Evolutionary conservation across 2,113 vertebrate genomes (phyloP).

Genomic region (Cervus canadensis): DNA sequence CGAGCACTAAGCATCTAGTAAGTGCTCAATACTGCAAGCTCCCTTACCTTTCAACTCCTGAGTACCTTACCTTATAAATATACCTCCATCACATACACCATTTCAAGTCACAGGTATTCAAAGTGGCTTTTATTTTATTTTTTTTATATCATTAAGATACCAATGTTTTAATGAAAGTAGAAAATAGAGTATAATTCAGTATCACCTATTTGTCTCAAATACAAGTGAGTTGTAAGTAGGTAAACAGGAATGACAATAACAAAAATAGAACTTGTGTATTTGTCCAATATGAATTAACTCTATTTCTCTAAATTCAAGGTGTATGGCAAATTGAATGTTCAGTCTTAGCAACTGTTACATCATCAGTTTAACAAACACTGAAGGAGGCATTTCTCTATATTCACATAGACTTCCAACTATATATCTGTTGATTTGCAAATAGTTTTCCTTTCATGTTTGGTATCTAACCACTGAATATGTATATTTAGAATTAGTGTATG

Average conservation of each 20-base stretch:
- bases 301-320: constrained; percentile 33
- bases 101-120: not conserved
- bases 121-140: not conserved
- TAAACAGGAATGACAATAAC: constrained; percentile 35
- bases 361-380: constrained; percentile 15
- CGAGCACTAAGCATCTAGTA: not conserved
- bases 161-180: constrained; percentile 58
- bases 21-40: not conserved
- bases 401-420: not conserved
- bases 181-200: constrained; percentile 61
- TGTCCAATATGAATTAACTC: constrained; percentile 22
- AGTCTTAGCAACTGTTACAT: not conserved
- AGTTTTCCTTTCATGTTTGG: not conserved
- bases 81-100: not conserved
- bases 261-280: constrained; percentile 52
- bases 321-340: not conserved
- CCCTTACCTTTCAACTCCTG: not conserved
- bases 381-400: constrained; percentile 7
- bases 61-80: not conserved
- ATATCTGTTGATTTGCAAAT: not conserved
- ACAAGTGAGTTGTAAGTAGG: constrained; percentile 36
- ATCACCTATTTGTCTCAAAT: constrained; percentile 43
- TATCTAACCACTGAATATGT: not conserved
- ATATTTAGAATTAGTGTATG: not conserved
- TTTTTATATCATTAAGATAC: constrained; percentile 25